phyloP scores from a whole-genome alignment of 1,140 invertebrate species.

The Fopius arisanus region DNA sequence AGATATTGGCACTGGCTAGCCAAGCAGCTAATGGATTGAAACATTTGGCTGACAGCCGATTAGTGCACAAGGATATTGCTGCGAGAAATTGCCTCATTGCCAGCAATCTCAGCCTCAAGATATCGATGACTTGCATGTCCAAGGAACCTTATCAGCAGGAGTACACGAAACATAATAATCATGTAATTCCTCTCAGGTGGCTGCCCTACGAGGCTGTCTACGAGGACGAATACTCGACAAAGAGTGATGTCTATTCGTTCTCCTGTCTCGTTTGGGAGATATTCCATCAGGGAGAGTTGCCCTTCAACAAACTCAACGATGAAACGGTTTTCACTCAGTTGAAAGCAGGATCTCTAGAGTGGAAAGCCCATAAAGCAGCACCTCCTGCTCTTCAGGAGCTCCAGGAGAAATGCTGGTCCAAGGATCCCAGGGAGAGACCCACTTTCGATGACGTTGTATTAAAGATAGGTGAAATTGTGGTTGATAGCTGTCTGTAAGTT shows the following conservation, averaged over 20 bases:
- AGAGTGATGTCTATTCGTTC: slow-evolving; percentile 94
- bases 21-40: slow-evolving; percentile 89
- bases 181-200: slow-evolving; percentile 77
- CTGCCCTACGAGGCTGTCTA: slow-evolving; percentile 86
- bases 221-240: slow-evolving; percentile 91
- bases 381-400: slow-evolving; percentile 70
- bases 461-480: slow-evolving; percentile 58
- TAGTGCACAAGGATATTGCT: slow-evolving; percentile 89
- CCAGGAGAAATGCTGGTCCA: slow-evolving; percentile 70
- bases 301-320: slow-evolving; percentile 83
- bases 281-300: slow-evolving; percentile 85
- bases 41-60: slow-evolving; percentile 76
- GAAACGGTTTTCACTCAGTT: slow-evolving; percentile 77
- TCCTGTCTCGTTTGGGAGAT: slow-evolving; percentile 92
- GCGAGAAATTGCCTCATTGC: slow-evolving; percentile 92
- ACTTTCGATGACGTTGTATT: slow-evolving; percentile 66
- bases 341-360: slow-evolving; percentile 72
- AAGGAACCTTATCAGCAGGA: slow-evolving; percentile 87
- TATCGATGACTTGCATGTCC: slow-evolving; percentile 81
- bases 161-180: slow-evolving; percentile 82
- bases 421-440: slow-evolving; percentile 72
- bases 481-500: slow-evolving; percentile 38
- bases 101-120: slow-evolving; percentile 83
- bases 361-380: slow-evolving; percentile 72
- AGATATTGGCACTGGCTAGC: slow-evolving; percentile 76